These are phyloP conservation scores for Aselliscus stoliczkanus DNA, from an alignment of 2,797 vertebrate species.

Conservation along the genomic window DNA sequence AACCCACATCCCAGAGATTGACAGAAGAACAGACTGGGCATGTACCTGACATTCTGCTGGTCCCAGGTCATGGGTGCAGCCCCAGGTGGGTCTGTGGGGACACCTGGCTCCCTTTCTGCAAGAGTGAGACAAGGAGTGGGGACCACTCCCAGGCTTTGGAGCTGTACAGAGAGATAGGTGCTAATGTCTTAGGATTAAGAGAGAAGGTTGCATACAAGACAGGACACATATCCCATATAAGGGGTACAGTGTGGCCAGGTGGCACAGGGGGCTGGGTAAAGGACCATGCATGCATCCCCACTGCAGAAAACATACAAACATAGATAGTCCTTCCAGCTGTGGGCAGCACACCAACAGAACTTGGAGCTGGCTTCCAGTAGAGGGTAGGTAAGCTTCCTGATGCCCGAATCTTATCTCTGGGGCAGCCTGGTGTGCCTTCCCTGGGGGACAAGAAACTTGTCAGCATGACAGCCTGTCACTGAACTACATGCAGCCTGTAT, in stretches of 20 bases:
- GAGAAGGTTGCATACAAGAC: not conserved
- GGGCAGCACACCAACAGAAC: not conserved
- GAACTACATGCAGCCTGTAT: not conserved
- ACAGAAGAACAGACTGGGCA: rapidly evolving
- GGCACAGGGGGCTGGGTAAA: not conserved
- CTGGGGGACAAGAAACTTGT: not conserved
- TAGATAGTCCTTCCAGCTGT: rapidly evolving
- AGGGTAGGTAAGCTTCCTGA: not conserved
- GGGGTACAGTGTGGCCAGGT: not conserved
- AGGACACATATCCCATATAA: rapidly evolving
- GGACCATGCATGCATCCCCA: rapidly evolving
- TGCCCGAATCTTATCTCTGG: not conserved
- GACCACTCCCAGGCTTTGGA: not conserved
- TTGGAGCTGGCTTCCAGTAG: not conserved
- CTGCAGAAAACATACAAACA: not conserved
- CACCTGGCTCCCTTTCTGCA: not conserved
- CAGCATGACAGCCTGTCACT: not conserved
- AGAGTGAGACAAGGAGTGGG: not conserved
- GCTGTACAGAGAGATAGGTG: not conserved
- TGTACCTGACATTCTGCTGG: not conserved
- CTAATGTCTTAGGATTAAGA: not conserved
- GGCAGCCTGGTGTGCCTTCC: not conserved
- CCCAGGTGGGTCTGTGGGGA: not conserved
- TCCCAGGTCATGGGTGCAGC: rapidly evolving
- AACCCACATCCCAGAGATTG: not conserved